Conservation (phyloP, 2,888 invertebrate genomes). For the Lasioglossum lativentre region DNA sequence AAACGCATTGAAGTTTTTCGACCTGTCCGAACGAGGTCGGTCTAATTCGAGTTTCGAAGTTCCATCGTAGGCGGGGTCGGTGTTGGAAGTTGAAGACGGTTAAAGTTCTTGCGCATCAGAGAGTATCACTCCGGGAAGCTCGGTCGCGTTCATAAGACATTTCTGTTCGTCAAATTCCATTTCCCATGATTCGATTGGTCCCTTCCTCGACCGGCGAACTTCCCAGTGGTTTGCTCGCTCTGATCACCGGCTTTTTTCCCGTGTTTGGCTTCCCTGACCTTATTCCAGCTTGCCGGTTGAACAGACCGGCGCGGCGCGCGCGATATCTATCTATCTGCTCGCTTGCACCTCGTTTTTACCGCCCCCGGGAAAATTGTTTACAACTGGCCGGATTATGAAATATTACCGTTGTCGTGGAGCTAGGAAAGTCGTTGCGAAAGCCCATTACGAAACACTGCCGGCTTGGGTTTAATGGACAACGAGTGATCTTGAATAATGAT, state of each 20-base stretch:
- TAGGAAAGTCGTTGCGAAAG: slow-evolving; percentile 47
- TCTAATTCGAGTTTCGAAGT: neutral
- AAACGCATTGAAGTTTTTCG: neutral
- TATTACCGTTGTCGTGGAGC: slow-evolving; percentile 53
- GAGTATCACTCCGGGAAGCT: neutral
- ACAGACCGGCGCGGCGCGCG: slow-evolving; percentile 23
- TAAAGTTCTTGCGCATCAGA: neutral
- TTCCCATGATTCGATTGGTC: neutral
- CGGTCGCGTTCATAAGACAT: neutral
- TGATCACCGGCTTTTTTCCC: slow-evolving; percentile 48
- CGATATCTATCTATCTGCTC: slow-evolving; percentile 37
- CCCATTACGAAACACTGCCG: slow-evolving; percentile 43
- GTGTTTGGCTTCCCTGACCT: slow-evolving; percentile 76
- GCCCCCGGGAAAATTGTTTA: slow-evolving; percentile 60
- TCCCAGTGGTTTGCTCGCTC: slow-evolving; percentile 42
- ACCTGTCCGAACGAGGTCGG: neutral
- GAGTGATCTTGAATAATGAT: slow-evolving; percentile 59
- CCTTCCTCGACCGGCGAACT: neutral
- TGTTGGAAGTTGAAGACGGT: too few species aligned
- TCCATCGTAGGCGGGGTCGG: neutral
- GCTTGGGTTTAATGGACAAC: slow-evolving; percentile 40
- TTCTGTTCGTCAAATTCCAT: neutral
- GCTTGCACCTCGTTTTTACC: slow-evolving; percentile 52
- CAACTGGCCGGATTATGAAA: slow-evolving; percentile 59
- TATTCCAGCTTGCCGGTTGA: slow-evolving; percentile 68